A percentile compares a stretch with the other conserved stretches of the same genome.
Conservation (phyloP, 2,888 invertebrate species). For the Bruchidius siliquastri region DNA sequence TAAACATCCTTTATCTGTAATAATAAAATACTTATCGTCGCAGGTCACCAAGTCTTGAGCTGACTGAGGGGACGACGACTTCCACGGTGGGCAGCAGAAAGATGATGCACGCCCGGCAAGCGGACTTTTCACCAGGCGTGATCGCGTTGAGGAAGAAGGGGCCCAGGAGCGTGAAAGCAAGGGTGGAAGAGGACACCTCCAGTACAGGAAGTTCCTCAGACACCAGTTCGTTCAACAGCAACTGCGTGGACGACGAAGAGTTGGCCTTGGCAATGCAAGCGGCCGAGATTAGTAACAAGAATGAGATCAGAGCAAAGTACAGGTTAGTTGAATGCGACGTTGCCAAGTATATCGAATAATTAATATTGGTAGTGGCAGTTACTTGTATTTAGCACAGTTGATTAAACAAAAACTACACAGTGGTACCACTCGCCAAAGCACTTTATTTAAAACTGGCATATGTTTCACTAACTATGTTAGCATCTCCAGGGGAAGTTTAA, state of each 20-base stretch:
- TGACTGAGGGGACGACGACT: conserved; percentile 29
- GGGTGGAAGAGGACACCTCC: conserved; percentile 32
- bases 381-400: too few relatives aligned
- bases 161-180: neutral
- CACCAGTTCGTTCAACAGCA: conserved; percentile 70
- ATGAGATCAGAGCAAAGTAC: conserved; percentile 75
- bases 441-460: too few relatives aligned
- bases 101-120: conserved; percentile 15
- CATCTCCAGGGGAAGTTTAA: too few relatives aligned
- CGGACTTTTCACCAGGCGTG: conserved; percentile 11
- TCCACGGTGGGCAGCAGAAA: conserved; percentile 10
- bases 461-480: too few relatives aligned
- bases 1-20: too few relatives aligned
- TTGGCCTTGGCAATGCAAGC: conserved; percentile 82
- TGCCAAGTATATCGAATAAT: too few relatives aligned
- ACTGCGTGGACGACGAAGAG: conserved; percentile 81
- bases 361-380: too few relatives aligned
- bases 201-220: conserved; percentile 45
- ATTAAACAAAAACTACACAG: too few relatives aligned
- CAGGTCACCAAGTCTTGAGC: conserved; percentile 55
- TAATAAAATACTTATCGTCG: neutral
- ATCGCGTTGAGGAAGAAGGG: conserved; percentile 16
- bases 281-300: conserved; percentile 73
- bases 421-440: too few relatives aligned
- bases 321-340: conserved; percentile 54